These are phyloP conservation scores for Idaea biselata DNA, from an alignment of 2,888 invertebrate species.

Conservation along the genomic window DNA sequence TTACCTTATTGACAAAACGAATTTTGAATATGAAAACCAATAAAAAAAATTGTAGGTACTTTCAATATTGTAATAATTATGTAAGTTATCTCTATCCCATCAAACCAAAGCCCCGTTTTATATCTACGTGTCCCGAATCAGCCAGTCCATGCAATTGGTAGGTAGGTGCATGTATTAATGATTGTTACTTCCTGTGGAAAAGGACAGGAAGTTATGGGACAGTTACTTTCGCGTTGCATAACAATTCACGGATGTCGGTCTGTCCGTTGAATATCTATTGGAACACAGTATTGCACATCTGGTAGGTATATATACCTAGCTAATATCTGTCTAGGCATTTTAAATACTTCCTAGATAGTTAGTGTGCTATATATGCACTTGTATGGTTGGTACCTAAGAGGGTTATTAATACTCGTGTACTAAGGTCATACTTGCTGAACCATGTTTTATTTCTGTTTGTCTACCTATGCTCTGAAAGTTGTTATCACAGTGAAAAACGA, in stretches of 20 bases:
- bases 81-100: not conserved
- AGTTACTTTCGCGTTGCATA: constrained; percentile 56
- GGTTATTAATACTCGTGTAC: no score
- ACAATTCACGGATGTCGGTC: constrained; percentile 30
- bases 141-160: not conserved
- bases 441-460: no score
- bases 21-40: no score
- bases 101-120: constrained; percentile 9
- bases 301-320: not conserved
- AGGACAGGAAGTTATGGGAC: constrained; percentile 46
- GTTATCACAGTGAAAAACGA: no score
- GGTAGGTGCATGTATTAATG: constrained; percentile 4
- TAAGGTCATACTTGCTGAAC: no score
- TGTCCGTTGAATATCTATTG: not conserved
- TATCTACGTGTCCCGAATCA: constrained; percentile 14
- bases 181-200: constrained; percentile 23
- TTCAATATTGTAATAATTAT: not conserved
- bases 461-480: no score
- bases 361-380: no score
- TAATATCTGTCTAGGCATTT: not conserved
- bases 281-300: not conserved
- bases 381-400: no score
- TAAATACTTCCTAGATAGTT: no score
- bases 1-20: no score
- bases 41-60: no score